Percentiles rank a stretch among this genome's conserved stretches.
Evolutionary conservation across 2,113 vertebrate genomes (phyloP).

Genomic region (Scophthalmus maximus): DNA sequence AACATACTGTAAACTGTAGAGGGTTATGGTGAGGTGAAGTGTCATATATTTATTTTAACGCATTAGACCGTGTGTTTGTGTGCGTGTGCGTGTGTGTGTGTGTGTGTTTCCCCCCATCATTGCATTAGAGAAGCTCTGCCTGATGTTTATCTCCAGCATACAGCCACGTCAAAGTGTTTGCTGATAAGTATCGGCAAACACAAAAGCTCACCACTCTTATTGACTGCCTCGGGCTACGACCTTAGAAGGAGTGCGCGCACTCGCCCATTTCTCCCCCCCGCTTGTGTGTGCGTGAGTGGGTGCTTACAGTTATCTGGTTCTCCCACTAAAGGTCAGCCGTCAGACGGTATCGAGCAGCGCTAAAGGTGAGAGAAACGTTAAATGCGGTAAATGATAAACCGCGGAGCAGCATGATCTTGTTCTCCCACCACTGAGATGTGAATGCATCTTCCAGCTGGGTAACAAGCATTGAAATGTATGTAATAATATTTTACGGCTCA

Average conservation of each 20-base stretch:
- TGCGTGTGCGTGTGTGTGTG: not conserved
- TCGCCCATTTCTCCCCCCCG: constrained; percentile 24
- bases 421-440: not conserved
- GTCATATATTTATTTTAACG: constrained; percentile 21
- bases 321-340: constrained; percentile 81
- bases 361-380: constrained; percentile 78
- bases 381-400: constrained; percentile 75
- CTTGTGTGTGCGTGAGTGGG: constrained; percentile 53
- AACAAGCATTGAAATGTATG: not conserved
- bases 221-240: constrained; percentile 64
- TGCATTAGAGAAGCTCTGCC: constrained; percentile 11
- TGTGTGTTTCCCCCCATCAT: not conserved
- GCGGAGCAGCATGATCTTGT: not conserved
- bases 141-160: constrained; percentile 23
- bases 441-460: not conserved
- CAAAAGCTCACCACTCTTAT: constrained; percentile 68
- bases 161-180: constrained; percentile 31
- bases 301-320: constrained; percentile 73
- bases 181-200: constrained; percentile 55
- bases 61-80: constrained; percentile 1
- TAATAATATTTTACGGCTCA: constrained; percentile 1
- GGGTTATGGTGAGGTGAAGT: not conserved
- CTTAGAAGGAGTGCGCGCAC: constrained; percentile 50
- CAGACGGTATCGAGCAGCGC: constrained; percentile 80
- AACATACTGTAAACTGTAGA: not conserved